These are phyloP conservation scores for Nemoura dubitans DNA, from an alignment of 2,888 invertebrate genomes.

Conservation along the genomic window DNA sequence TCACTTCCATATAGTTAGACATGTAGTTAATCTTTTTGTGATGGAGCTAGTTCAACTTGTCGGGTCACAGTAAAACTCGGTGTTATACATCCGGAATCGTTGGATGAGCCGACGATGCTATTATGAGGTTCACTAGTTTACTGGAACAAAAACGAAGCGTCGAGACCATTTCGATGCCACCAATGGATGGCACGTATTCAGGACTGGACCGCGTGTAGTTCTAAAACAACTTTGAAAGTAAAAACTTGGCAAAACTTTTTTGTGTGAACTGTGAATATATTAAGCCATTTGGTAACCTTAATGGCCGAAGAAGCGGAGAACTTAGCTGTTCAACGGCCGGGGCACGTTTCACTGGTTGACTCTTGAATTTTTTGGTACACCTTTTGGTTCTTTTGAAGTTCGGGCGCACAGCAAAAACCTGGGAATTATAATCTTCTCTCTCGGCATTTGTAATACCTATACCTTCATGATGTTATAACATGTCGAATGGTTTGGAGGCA, in stretches of 20 bases:
- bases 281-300: constrained; percentile 27
- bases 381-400: not conserved
- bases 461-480: not conserved
- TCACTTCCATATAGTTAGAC: not conserved
- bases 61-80: constrained; percentile 14
- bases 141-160: not conserved
- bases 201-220: constrained; percentile 8
- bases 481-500: not conserved
- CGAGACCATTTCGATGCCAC: constrained; percentile 17
- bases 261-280: constrained; percentile 24
- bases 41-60: not conserved
- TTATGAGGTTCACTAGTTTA: constrained; percentile 9
- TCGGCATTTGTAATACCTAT: not conserved
- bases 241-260: constrained; percentile 22
- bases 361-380: not conserved
- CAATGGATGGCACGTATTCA: not conserved
- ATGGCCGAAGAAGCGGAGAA: constrained; percentile 8
- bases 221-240: constrained; percentile 24
- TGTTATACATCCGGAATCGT: not conserved
- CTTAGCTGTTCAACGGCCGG: not conserved
- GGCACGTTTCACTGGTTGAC: constrained; percentile 3
- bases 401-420: not conserved
- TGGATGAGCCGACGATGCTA: not conserved
- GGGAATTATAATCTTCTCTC: not conserved
- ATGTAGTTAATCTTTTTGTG: not conserved